Conservation (phyloP, 2,113 vertebrate species). For the Emydura subglobosa region DNA sequence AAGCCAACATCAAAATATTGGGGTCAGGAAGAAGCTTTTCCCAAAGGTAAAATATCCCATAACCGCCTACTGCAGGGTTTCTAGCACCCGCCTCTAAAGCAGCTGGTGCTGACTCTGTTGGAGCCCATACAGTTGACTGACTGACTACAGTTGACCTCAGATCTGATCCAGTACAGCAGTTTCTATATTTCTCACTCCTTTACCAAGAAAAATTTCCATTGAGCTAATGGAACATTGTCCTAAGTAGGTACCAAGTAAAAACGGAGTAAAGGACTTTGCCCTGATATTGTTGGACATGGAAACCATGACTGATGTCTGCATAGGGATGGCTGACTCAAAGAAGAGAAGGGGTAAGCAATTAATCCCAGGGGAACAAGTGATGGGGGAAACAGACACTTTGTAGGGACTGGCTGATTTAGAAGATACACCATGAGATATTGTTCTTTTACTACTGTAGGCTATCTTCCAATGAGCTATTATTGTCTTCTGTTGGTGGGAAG, state of each 20-base stretch:
- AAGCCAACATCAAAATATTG: not conserved
- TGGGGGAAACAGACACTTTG: not conserved
- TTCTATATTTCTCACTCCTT: not conserved
- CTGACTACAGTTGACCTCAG: not conserved
- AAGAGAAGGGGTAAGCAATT: rapidly evolving
- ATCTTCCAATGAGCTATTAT: not conserved
- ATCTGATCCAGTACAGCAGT: not conserved
- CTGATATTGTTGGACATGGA: rapidly evolving
- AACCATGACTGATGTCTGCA: rapidly evolving
- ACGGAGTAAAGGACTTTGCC: not conserved
- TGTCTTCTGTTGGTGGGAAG: not conserved
- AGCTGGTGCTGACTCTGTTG: not conserved
- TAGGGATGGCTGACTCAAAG: not conserved
- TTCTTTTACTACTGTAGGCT: not conserved
- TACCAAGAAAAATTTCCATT: not conserved
- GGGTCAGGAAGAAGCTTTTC: not conserved
- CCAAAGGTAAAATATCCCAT: not conserved
- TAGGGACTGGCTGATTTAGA: rapidly evolving
- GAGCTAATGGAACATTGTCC: not conserved
- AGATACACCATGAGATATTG: not conserved
- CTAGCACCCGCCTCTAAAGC: not conserved
- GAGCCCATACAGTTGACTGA: not conserved
- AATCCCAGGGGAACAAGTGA: rapidly evolving
- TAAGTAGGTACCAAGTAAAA: not conserved
- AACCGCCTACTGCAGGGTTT: not conserved